Evolutionary conservation across 2,113 vertebrate species (phyloP).

Genomic region (Patagioenas fasciata): DNA sequence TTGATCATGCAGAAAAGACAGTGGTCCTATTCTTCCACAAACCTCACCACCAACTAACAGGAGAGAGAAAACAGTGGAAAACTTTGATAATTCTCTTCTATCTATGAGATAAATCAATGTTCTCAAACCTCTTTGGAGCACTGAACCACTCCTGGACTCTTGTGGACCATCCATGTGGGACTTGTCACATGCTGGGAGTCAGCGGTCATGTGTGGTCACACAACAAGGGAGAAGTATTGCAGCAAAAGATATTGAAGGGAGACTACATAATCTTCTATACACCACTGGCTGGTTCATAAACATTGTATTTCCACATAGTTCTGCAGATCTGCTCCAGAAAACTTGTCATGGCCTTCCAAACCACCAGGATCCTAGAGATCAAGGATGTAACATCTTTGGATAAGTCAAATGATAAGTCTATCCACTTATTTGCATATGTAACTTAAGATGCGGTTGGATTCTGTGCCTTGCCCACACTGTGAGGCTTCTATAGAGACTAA

Average conservation of each 20-base stretch:
- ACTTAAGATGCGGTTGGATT: too few species aligned
- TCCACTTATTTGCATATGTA: too few species aligned
- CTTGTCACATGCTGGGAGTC: slow-evolving; percentile 26
- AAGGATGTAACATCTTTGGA: not conserved
- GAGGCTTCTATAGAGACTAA: too few species aligned
- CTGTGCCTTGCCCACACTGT: too few species aligned
- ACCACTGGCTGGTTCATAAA: not conserved
- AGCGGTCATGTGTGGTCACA: not conserved
- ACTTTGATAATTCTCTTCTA: slow-evolving; percentile 32
- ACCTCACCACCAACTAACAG: not conserved
- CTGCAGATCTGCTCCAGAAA: not conserved
- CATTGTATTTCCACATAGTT: not conserved
- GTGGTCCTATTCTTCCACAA: slow-evolving; percentile 35
- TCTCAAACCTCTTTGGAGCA: not conserved
- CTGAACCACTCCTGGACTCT: not conserved
- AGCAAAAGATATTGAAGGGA: not conserved
- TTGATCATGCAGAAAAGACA: not conserved
- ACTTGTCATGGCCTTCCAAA: not conserved
- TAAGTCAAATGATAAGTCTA: not conserved
- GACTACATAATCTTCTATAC: not conserved
- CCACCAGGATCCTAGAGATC: not conserved
- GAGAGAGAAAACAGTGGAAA: not conserved
- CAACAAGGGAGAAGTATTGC: not conserved
- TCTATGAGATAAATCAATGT: slow-evolving; percentile 2
- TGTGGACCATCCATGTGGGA: not conserved